Conservation (phyloP, 2,888 invertebrate genomes). For the Mesoligia furuncula region DNA sequence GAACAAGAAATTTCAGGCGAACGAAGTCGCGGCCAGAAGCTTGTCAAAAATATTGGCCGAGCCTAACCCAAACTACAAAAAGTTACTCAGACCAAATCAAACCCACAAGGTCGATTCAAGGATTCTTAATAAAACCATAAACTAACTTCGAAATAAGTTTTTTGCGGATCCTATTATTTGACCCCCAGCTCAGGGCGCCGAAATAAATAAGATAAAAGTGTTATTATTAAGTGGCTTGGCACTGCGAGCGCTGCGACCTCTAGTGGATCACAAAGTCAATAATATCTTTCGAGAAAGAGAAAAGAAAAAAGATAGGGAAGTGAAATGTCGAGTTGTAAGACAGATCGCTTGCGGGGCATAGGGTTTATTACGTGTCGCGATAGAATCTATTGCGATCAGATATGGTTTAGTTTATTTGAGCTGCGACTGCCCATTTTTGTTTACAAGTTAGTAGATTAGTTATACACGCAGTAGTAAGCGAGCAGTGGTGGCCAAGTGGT, state of each 20-base stretch:
- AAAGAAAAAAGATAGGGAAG: conserved; percentile 67
- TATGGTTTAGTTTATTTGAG: not conserved
- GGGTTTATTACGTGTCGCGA: conserved; percentile 37
- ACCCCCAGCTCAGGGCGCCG: conserved; percentile 21
- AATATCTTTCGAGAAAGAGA: conserved; percentile 60
- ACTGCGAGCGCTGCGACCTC: conserved; percentile 35
- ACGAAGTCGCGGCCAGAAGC: not conserved
- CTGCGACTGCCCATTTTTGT: not conserved
- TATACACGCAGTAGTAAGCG: not conserved
- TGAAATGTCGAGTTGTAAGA: conserved; percentile 65
- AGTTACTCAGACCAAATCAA: conserved; percentile 35
- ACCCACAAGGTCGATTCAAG: conserved; percentile 45
- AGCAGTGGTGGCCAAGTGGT: not conserved
- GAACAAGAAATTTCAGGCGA: too few species aligned
- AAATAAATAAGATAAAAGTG: conserved; percentile 65
- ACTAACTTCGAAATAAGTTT: conserved; percentile 36
- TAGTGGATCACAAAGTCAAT: conserved; percentile 59
- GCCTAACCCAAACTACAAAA: conserved; percentile 3
- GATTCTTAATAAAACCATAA: conserved; percentile 31
- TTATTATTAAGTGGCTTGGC: conserved; percentile 57
- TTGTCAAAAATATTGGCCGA: conserved; percentile 17
- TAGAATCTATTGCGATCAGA: conserved; percentile 18
- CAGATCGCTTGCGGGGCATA: conserved; percentile 33
- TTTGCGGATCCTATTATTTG: conserved; percentile 32
- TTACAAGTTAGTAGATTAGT: not conserved